phyloP scores from a whole-genome alignment of 2,797 vertebrate genomes.

The Avahi laniger region DNA sequence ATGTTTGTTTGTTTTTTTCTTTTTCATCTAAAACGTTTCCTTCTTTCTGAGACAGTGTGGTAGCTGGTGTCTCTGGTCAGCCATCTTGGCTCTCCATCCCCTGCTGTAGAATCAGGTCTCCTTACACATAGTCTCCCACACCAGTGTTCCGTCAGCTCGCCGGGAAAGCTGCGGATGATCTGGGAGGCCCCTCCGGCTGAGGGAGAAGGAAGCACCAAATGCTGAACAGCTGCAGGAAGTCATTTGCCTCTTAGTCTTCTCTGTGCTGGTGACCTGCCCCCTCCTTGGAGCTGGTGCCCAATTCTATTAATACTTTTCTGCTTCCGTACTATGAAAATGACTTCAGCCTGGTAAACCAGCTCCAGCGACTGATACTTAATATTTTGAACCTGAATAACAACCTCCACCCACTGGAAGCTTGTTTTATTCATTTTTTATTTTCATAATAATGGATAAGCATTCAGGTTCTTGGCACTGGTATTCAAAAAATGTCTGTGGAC shows the following conservation, averaged over 20 bases:
- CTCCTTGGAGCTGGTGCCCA: neutral
- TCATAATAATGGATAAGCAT: neutral
- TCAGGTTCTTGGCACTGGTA: neutral
- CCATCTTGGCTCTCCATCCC: too few relatives aligned
- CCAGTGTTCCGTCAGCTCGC: neutral
- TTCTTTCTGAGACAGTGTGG: too few relatives aligned
- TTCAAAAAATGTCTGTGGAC: conserved; percentile 21
- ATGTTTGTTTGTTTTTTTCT: too few relatives aligned
- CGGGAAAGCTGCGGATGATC: neutral
- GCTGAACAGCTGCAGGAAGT: neutral
- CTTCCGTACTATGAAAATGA: neutral
- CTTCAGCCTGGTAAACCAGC: neutral
- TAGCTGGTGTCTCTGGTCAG: too few relatives aligned
- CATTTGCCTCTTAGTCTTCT: neutral
- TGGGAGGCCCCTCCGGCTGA: neutral
- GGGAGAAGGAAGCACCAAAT: neutral
- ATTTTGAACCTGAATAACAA: neutral
- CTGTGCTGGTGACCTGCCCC: neutral
- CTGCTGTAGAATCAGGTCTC: neutral
- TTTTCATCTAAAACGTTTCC: too few relatives aligned
- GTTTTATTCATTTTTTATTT: neutral
- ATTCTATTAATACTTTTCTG: neutral
- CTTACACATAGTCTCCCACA: neutral
- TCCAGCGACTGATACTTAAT: neutral
- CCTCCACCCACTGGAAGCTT: neutral